Base-by-base conservation (phyloP, 2,113 vertebrate genomes). In the Oreocharis arfaki region DNA sequence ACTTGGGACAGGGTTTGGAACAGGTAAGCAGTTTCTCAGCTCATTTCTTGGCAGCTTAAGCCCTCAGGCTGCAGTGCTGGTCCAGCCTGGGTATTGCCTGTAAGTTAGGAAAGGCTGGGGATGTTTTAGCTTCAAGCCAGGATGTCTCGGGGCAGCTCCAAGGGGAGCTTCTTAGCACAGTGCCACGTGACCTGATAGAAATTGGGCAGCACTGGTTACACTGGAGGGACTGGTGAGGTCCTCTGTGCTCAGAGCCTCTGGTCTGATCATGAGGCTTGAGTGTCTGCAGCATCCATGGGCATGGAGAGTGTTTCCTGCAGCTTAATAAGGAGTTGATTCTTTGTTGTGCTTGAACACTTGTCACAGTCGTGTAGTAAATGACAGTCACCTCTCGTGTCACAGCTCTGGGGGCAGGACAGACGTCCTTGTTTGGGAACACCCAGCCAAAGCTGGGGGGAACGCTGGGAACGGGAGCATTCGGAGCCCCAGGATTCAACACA, bases 401-500 rank as follows among this genome's bases (percentile, higher is more conserved):
- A 98, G 98, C 98, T 97, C 98, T 99, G 46, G 98, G 98, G 56
- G 73, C 99, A 11, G 99, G 99, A 22, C 98, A 98, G 92, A 97
- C 98, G 0, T 99, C 99, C 16, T 89, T 99, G 65, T 99, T 99
- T 81, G 99, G 99, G 39, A 99, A 97, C 89, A 99, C 96, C 50
- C 99, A 99, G 95, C 98, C 98, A 52, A 99, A 99, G 94, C 98
- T 98, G 63, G 99, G 98, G 37, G 98, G 98, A 50, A 96, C 98
- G 0, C 97, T 99, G 56, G 99, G 99, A 77, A 98, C 99, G 3
- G 99, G 99, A 77, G 90, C 98, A 0, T 99, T 99, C 9, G 99
- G 99, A 53, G 65, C 97, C 1, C 77, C 98, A 1, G 98, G 98
- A 21, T 99, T 99, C 96, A 99, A 98, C 95, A 98, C 98, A 0